These are phyloP conservation scores for Eidolon helvum DNA, from an alignment of 2,113 vertebrate species.

Conservation along the genomic window DNA sequence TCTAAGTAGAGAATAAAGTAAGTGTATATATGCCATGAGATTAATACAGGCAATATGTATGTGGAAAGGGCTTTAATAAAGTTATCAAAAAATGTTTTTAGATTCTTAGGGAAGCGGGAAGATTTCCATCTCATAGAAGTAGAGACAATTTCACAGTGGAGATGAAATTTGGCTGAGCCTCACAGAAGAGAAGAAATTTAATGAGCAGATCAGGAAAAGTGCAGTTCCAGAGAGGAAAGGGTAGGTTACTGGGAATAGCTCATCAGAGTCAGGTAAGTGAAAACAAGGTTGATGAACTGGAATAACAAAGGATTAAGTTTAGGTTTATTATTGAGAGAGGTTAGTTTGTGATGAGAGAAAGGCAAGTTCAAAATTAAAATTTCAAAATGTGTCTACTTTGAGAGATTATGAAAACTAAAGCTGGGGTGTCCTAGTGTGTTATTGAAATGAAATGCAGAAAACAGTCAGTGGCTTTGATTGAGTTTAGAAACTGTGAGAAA, in stretches of 20 bases:
- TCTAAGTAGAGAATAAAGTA: neutral
- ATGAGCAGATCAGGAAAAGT: neutral
- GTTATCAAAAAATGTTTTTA: slow-evolving; percentile 8
- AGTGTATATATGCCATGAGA: neutral
- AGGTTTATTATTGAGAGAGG: neutral
- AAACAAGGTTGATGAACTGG: neutral
- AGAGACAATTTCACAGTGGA: neutral
- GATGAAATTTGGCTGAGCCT: neutral
- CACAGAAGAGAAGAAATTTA: neutral
- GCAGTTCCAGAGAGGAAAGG: neutral
- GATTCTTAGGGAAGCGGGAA: neutral
- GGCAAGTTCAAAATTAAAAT: neutral
- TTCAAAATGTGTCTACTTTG: neutral
- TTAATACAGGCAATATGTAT: neutral
- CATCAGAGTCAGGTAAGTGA: neutral
- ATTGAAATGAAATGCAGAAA: neutral
- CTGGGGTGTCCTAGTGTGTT: neutral
- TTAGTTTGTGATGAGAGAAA: neutral
- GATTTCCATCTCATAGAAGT: neutral
- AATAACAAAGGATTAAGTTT: neutral
- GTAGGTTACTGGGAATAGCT: neutral
- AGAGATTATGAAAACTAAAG: neutral
- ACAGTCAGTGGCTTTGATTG: neutral
- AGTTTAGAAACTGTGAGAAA: neutral
- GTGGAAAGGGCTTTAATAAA: neutral